Percentiles rank a stretch among this genome's conserved stretches.
phyloP scores from a whole-genome alignment of 2,113 vertebrate species.

The Morphnarchus princeps region DNA sequence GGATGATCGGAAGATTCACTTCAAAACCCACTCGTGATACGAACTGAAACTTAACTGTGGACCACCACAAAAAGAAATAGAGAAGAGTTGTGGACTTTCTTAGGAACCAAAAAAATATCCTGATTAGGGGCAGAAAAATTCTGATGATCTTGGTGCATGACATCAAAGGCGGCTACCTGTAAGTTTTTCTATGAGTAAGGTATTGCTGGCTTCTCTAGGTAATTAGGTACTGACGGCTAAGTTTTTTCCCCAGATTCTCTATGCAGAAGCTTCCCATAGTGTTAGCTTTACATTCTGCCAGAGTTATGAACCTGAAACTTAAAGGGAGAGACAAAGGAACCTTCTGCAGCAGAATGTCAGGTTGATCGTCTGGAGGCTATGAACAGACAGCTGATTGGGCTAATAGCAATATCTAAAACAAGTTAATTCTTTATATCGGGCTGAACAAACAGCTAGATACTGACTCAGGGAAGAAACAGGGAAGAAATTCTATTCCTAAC shows the following conservation, averaged over 20 bases:
- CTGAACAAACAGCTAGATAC: background rate
- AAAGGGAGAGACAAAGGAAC: background rate
- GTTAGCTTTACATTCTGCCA: background rate
- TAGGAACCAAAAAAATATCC: background rate
- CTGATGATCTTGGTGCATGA: background rate
- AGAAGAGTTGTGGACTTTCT: background rate
- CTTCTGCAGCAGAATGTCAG: background rate
- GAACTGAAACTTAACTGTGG: background rate
- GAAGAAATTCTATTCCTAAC: background rate
- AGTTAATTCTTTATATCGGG: background rate
- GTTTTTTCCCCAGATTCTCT: background rate
- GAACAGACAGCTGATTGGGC: background rate
- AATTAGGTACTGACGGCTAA: background rate
- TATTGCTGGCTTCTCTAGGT: background rate
- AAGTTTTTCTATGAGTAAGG: background rate
- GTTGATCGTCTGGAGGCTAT: background rate
- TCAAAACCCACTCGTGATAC: background rate
- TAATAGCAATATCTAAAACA: background rate
- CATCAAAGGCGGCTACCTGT: background rate
- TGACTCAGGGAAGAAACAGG: background rate
- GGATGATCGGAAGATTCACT: background rate
- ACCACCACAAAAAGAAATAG: background rate
- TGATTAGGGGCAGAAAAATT: background rate
- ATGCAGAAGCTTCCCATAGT: background rate
- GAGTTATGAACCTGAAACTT: background rate